Evolutionary conservation across 2,113 vertebrate genomes (phyloP).

Genomic region (Colinus virginianus): DNA sequence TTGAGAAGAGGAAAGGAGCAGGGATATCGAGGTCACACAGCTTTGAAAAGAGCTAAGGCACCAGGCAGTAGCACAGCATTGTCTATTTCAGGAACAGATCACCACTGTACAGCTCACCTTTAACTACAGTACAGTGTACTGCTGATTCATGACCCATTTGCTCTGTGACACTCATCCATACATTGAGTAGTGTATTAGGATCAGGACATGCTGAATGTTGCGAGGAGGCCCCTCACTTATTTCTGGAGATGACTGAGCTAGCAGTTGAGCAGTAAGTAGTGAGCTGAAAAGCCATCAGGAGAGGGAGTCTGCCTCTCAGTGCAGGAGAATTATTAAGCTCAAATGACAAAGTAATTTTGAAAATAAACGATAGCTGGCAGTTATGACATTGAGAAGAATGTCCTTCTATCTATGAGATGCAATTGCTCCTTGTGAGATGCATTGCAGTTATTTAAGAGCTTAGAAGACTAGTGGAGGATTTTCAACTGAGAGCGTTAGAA

Average conservation of each 20-base stretch:
- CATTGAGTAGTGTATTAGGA: too few species aligned
- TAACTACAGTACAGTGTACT: background rate
- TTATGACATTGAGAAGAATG: background rate
- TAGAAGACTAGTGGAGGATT: background rate
- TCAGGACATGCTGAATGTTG: background rate
- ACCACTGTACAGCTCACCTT: background rate
- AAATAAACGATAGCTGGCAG: background rate
- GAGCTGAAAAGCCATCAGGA: background rate
- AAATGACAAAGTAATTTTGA: background rate
- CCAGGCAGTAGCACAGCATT: background rate
- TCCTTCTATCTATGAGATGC: background rate
- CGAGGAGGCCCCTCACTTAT: background rate
- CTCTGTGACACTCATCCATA: background rate
- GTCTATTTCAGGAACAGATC: background rate
- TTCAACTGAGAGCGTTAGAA: background rate
- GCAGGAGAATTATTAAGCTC: background rate
- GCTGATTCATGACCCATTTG: background rate
- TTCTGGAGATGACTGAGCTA: background rate
- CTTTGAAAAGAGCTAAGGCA: background rate
- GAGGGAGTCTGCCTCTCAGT: background rate
- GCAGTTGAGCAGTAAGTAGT: background rate
- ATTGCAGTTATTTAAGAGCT: background rate
- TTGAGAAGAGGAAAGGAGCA: background rate
- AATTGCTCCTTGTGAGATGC: background rate
- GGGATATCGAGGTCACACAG: background rate